Evolutionary conservation across 2,888 invertebrate species (phyloP), one percentile per base, ranked within the genome.

Genomic region (Euclidia mi): DNA sequence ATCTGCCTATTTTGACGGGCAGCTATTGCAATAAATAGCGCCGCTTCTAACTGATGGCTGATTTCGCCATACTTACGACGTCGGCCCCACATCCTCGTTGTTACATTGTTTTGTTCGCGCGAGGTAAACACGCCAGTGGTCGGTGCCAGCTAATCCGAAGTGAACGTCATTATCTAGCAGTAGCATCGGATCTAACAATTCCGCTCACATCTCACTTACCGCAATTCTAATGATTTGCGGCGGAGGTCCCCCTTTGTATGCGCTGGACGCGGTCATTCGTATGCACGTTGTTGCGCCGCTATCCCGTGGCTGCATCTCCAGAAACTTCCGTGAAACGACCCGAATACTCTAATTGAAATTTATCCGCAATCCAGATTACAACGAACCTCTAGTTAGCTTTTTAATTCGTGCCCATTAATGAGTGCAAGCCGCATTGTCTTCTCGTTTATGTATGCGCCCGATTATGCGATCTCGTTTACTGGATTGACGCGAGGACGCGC

Each of bases 261-360:
- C 93, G 77, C 68, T 70, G 75, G 73, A 77, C 86, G 76, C 78
- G 76, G 78, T 76, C 73, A 71, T 88, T 85, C 78, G 87, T 87
- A 90, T 88, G 89, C 89, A 78, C 84, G 65, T 49, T 68, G 85
- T 82, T 85, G 83, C 84, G 78, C 78, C 76, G 70, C 75, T 81
- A 78, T 79, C 85, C 89, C 87, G 81, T n/a, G 81, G 74, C 79
- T 82, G 79, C 84, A 89, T 89, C 81, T 85, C 79, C 79, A 71
- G 77, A 75, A 78, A 84, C 90, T 94, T 92, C 94, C 92, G 92
- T 88, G 87, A 89, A 80, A 78, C 80, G 78, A 74, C 81, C 84
- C 82, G 87, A 88, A 88, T 90, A 90, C 90, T 89, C 90, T 92
- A 92, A 92, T 92, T 92, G 90, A 92, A 91, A 90, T 91, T 91